Evolutionary conservation across 2,888 invertebrate genomes (phyloP).

Genomic region (Eumerus sabulonum): DNA sequence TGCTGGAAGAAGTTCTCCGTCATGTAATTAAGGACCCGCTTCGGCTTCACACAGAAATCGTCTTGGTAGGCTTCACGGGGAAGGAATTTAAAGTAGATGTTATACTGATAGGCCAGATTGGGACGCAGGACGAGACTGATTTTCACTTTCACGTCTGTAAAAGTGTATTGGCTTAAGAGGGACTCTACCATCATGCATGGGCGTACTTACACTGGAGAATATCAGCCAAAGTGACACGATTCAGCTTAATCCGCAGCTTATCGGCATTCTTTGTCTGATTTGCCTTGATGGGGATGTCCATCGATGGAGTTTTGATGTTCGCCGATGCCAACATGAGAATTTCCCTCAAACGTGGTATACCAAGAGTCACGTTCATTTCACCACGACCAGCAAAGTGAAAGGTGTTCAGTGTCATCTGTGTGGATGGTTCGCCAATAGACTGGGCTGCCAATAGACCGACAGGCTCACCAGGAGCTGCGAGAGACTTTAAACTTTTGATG

Average conservation of each 20-base stretch:
- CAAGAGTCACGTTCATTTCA: constrained; percentile 99
- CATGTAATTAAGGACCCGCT: constrained; percentile 86
- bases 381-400: constrained; percentile 99
- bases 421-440: constrained; percentile 99
- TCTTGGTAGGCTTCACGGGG: constrained; percentile 86
- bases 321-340: constrained; percentile 97
- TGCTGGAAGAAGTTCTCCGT: constrained; percentile 85
- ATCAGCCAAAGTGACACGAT: constrained; percentile 88
- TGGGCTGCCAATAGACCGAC: constrained; percentile 96
- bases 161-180: too few species aligned
- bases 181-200: too few species aligned
- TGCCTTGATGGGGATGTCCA: constrained; percentile 92
- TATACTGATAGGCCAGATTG: constrained; percentile 82
- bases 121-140: constrained; percentile 80
- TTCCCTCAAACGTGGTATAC: constrained; percentile 97
- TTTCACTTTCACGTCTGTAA: constrained; percentile 75
- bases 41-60: constrained; percentile 86
- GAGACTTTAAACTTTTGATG: constrained; percentile 87
- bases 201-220: constrained; percentile 83
- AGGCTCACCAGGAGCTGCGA: constrained; percentile 95
- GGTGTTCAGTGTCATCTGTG: constrained; percentile 99
- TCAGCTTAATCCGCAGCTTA: constrained; percentile 85
- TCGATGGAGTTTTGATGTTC: constrained; percentile 96
- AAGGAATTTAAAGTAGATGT: constrained; percentile 86
- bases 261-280: constrained; percentile 83